Conservation (phyloP, 1,140 invertebrate genomes). For the Zelostemma sp. region DNA sequence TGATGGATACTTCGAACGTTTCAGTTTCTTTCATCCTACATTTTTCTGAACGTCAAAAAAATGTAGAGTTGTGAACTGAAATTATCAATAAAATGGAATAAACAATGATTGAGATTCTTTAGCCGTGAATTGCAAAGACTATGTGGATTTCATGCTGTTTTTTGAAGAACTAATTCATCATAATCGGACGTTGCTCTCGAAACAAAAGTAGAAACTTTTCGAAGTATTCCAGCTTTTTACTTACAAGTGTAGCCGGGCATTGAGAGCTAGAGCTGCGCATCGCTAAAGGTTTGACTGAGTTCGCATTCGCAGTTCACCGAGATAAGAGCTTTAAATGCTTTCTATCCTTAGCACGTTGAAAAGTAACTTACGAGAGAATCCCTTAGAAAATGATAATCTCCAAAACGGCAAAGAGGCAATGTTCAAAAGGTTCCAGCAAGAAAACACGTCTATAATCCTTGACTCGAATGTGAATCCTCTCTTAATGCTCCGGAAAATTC, state of each 20-base stretch:
- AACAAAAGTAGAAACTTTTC: too few relatives aligned
- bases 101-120: too few relatives aligned
- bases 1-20: background rate
- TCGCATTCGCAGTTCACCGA: background rate
- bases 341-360: constrained; percentile 5
- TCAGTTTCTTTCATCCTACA: background rate
- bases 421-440: background rate
- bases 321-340: constrained; percentile 8
- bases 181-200: too few relatives aligned
- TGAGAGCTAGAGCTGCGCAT: background rate
- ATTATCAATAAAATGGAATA: too few relatives aligned
- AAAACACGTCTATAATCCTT: background rate
- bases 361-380: constrained; percentile 5
- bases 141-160: too few relatives aligned
- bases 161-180: too few relatives aligned
- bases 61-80: background rate
- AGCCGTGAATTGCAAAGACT: too few relatives aligned
- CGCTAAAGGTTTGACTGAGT: background rate
- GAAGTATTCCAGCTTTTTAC: too few relatives aligned
- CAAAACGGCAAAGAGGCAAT: background rate
- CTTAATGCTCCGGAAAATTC: too few relatives aligned
- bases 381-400: constrained; percentile 4
- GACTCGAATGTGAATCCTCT: background rate
- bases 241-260: too few relatives aligned
- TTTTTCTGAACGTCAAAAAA: constrained; percentile 1